A percentile compares a stretch with the other conserved stretches of the same genome.
Conservation (phyloP, 2,113 vertebrate genomes). For the Cyprinodon variegatus region DNA sequence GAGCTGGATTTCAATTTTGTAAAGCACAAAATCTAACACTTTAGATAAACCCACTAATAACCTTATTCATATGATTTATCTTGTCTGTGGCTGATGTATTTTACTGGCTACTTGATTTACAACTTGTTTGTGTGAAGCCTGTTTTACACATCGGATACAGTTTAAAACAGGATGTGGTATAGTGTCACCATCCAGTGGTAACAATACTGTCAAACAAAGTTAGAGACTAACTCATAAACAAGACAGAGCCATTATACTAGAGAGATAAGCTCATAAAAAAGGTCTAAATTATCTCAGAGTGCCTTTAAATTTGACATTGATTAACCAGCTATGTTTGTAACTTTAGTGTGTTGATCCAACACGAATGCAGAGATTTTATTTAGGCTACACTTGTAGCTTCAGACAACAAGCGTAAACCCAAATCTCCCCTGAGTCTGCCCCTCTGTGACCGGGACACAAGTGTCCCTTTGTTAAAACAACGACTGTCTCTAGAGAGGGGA, state of each 20-base stretch:
- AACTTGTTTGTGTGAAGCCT: not conserved
- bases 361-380: not conserved
- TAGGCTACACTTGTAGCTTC: conserved; percentile 14
- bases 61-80: too few relatives aligned
- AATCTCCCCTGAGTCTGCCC: conserved; percentile 40
- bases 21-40: too few relatives aligned
- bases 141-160: not conserved
- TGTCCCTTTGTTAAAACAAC: conserved; percentile 69
- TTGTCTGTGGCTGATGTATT: too few relatives aligned
- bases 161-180: not conserved
- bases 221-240: not conserved
- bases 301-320: not conserved
- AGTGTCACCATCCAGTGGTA: conserved; percentile 22
- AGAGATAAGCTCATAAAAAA: not conserved
- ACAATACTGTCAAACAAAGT: not conserved
- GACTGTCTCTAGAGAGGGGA: conserved; percentile 44
- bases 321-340: not conserved
- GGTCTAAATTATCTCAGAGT: conserved; percentile 5
- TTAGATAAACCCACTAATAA: too few relatives aligned
- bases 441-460: conserved; percentile 68
- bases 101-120: not conserved
- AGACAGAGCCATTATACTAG: not conserved
- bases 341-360: not conserved
- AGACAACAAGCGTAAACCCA: conserved; percentile 38
- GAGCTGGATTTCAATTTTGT: too few relatives aligned